A percentile compares a stretch with the other conserved stretches of the same genome.
Conservation (phyloP, 2,888 invertebrate species). For the Herminia tarsipennalis region DNA sequence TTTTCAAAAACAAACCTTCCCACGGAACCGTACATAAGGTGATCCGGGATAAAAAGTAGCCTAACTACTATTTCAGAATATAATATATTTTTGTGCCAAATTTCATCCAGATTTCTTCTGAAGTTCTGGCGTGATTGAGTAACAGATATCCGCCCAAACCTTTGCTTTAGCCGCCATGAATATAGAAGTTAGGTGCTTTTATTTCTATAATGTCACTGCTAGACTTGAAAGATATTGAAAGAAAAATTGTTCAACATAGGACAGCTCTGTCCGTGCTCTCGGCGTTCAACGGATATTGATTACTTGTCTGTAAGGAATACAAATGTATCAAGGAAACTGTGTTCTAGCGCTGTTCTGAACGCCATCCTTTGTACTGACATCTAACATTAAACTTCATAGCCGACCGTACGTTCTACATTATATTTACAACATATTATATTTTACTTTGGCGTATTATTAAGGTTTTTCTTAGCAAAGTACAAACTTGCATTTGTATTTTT, state of each 20-base stretch:
- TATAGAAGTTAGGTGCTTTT: too few relatives aligned
- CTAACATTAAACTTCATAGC: constrained; percentile 77
- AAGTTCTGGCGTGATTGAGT: too few relatives aligned
- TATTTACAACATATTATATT: constrained; percentile 30
- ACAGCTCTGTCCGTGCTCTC: constrained; percentile 67
- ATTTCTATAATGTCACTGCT: constrained; percentile 5
- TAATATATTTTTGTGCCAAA: too few relatives aligned
- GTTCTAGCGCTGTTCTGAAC: constrained; percentile 60
- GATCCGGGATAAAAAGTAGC: too few relatives aligned
- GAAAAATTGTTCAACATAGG: constrained; percentile 65
- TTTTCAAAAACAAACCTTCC: too few relatives aligned
- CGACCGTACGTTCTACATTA: constrained; percentile 49
- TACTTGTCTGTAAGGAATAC: constrained; percentile 82
- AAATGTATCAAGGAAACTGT: constrained; percentile 79
- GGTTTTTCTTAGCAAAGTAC: neutral
- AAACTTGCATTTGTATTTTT: neutral
- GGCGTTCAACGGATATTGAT: constrained; percentile 78
- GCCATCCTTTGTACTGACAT: constrained; percentile 74
- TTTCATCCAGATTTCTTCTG: too few relatives aligned
- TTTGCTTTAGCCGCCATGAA: too few relatives aligned
- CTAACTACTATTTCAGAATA: too few relatives aligned
- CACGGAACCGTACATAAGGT: too few relatives aligned
- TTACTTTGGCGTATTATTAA: constrained; percentile 8
- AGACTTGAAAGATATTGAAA: constrained; percentile 36
- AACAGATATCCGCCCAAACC: too few relatives aligned